Evolutionary conservation across 2,113 vertebrate species (phyloP).

Genomic region (Chamaetylas fuelleborni): DNA sequence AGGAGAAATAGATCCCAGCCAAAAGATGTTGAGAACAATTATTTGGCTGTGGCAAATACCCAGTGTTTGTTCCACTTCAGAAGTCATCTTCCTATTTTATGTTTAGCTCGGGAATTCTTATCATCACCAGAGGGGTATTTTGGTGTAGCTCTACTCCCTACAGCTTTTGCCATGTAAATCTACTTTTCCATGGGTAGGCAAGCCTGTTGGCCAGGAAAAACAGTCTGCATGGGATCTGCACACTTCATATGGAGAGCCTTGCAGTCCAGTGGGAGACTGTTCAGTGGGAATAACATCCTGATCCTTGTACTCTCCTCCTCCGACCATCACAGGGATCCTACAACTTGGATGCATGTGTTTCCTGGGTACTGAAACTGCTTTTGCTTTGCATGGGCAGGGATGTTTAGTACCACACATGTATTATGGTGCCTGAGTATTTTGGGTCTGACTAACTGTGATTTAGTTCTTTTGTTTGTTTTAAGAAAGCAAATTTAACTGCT

Average conservation of each 20-base stretch:
- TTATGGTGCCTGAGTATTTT: neutral
- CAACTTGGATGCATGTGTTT: neutral
- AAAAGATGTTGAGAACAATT: neutral
- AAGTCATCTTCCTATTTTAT: neutral
- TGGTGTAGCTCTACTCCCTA: neutral
- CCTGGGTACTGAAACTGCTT: neutral
- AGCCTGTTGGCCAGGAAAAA: neutral
- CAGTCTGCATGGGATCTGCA: neutral
- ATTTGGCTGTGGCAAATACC: neutral
- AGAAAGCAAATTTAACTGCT: constrained; percentile 51
- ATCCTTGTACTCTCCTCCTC: neutral
- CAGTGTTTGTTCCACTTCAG: neutral
- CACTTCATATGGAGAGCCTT: fast-evolving
- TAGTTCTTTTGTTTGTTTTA: neutral
- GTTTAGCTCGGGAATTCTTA: neutral
- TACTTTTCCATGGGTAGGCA: neutral
- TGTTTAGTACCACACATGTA: neutral
- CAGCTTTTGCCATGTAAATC: neutral
- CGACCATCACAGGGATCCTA: neutral
- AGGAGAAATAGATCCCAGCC: neutral
- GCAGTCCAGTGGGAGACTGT: fast-evolving
- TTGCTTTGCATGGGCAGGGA: neutral
- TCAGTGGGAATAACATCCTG: neutral
- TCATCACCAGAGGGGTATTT: neutral
- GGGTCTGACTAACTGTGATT: neutral